phyloP scores from a whole-genome alignment of 2,888 invertebrate species.

The Synanthedon vespiformis region DNA sequence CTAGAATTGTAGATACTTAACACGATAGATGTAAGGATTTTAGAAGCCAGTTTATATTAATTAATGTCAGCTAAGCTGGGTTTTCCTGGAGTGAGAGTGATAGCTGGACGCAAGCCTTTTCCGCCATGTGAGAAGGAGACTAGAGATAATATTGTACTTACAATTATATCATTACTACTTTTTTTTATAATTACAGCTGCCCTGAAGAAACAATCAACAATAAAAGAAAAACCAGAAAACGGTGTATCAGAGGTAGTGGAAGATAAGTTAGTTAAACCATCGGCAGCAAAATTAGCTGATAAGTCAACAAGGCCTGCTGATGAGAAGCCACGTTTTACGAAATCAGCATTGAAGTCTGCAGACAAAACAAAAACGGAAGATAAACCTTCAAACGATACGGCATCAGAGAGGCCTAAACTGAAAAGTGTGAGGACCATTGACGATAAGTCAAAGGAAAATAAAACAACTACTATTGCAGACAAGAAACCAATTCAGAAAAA shows the following conservation, averaged over 20 bases:
- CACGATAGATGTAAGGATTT: too few relatives aligned
- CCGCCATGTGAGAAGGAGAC: too few relatives aligned
- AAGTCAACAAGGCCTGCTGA: conserved; percentile 36
- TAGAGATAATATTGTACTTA: too few relatives aligned
- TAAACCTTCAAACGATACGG: conserved; percentile 22
- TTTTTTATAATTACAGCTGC: conserved; percentile 35
- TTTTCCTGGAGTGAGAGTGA: too few relatives aligned
- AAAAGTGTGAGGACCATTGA: conserved; percentile 55
- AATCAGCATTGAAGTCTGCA: conserved; percentile 27
- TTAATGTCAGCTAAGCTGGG: too few relatives aligned
- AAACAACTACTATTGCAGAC: conserved; percentile 1
- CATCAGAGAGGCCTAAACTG: conserved; percentile 37
- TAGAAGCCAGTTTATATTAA: too few relatives aligned
- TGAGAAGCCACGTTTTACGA: conserved; percentile 47
- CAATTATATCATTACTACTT: too few relatives aligned
- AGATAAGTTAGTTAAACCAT: conserved; percentile 55
- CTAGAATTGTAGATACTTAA: too few relatives aligned
- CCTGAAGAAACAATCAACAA: conserved; percentile 57
- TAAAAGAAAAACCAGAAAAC: conserved; percentile 50
- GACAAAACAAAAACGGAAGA: conserved; percentile 30
- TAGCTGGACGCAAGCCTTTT: too few relatives aligned
- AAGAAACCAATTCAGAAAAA: conserved; percentile 1
- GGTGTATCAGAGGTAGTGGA: conserved; percentile 42
- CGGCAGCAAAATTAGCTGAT: conserved; percentile 48
- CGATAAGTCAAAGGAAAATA: conserved; percentile 49